A percentile compares a stretch with the other conserved stretches of the same genome.
Evolutionary conservation across 1,140 invertebrate species (phyloP).

Genomic region (Anoplolepis gracilipes): DNA sequence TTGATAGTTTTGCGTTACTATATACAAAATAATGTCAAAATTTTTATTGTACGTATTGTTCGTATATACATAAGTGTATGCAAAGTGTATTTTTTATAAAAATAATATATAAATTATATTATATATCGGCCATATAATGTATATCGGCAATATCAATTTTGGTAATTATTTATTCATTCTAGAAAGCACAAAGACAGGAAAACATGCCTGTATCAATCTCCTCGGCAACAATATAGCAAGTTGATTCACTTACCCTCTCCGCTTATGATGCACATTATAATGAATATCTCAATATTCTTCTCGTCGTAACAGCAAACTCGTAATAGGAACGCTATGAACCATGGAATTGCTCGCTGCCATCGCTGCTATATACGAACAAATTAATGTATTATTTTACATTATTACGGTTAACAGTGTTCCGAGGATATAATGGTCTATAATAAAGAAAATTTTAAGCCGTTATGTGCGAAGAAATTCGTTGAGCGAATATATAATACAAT

Average conservation of each 20-base stretch:
- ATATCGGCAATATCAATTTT: neutral
- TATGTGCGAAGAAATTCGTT: conserved; percentile 1
- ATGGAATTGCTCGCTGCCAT: conserved; percentile 21
- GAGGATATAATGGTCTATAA: conserved; percentile 67
- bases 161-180: neutral
- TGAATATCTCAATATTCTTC: conserved; percentile 35
- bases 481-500: neutral
- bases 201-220: neutral
- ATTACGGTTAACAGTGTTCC: conserved; percentile 68
- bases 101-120: neutral
- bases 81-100: neutral
- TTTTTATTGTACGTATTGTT: neutral
- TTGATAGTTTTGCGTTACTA: too few species aligned
- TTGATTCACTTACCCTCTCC: conserved; percentile 16
- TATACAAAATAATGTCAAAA: neutral
- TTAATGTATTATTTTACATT: conserved; percentile 73
- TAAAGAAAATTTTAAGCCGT: conserved; percentile 57
- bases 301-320: conserved; percentile 16
- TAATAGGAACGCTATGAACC: conserved; percentile 7
- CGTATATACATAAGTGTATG: too few species aligned
- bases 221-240: conserved; percentile 1
- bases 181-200: neutral
- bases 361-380: conserved; percentile 59
- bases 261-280: conserved; percentile 13
- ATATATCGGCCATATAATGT: neutral